These are phyloP conservation scores for Penaeus monodon DNA, from an alignment of 2,888 invertebrate genomes.

Conservation along the genomic window DNA sequence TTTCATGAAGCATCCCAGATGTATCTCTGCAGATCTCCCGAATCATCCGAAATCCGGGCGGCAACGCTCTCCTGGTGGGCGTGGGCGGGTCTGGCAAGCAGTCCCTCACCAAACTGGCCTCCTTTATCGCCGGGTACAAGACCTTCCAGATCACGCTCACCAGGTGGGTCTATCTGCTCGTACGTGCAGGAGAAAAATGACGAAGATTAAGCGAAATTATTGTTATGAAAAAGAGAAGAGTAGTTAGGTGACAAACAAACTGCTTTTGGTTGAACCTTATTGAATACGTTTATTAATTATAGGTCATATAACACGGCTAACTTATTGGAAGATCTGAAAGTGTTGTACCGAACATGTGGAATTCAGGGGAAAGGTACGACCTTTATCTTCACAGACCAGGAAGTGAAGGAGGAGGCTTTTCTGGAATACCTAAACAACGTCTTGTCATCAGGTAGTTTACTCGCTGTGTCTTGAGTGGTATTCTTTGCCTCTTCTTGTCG, in stretches of 20 bases:
- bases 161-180: conserved; percentile 71
- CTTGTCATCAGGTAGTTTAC: conserved; percentile 80
- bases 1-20: too few relatives aligned
- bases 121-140: conserved; percentile 97
- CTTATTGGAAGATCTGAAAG: conserved; percentile 93
- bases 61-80: conserved; percentile 95
- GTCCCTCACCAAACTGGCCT: conserved; percentile 92
- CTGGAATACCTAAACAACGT: conserved; percentile 96
- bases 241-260: too few relatives aligned
- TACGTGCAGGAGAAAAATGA: too few relatives aligned
- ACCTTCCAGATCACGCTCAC: conserved; percentile 95
- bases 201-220: too few relatives aligned
- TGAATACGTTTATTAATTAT: conserved; percentile 18
- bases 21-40: conserved; percentile 79
- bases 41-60: conserved; percentile 92
- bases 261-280: background rate
- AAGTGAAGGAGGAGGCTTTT: conserved; percentile 97
- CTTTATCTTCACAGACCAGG: conserved; percentile 95
- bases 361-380: conserved; percentile 96
- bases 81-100: conserved; percentile 98
- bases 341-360: conserved; percentile 91
- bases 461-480: too few relatives aligned
- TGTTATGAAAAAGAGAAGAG: too few relatives aligned
- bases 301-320: conserved; percentile 94
- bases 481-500: too few relatives aligned